Percentiles rank a stretch among this genome's conserved stretches.
Conservation (phyloP, 2,797 vertebrate genomes). For the Rhinatrema bivittatum region DNA sequence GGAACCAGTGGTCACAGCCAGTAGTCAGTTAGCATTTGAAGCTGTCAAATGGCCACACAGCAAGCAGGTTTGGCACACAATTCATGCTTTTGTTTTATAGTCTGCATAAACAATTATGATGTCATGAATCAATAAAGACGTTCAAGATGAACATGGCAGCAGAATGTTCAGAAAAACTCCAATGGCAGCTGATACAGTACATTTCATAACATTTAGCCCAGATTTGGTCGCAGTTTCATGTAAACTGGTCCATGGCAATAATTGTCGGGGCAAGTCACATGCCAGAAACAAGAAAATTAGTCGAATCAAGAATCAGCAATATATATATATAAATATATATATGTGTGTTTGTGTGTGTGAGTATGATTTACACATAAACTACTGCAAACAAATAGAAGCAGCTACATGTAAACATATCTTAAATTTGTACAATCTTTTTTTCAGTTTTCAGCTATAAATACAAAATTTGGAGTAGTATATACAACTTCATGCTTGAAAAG, state of each 20-base stretch:
- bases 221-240: slow-evolving; percentile 66
- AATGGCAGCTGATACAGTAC: slow-evolving; percentile 55
- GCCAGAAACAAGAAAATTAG: slow-evolving; percentile 45
- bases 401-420: slow-evolving; percentile 69
- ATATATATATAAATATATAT: slow-evolving; percentile 19
- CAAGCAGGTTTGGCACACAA: slow-evolving; percentile 61
- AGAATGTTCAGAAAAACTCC: slow-evolving; percentile 43
- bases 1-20: slow-evolving; percentile 21
- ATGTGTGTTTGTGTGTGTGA: slow-evolving; percentile 36
- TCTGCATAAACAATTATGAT: slow-evolving; percentile 52
- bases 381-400: slow-evolving; percentile 76
- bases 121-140: slow-evolving; percentile 39
- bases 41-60: slow-evolving; percentile 55
- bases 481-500: slow-evolving; percentile 93
- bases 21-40: slow-evolving; percentile 55
- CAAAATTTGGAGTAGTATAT: slow-evolving; percentile 85
- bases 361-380: slow-evolving; percentile 42
- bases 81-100: slow-evolving; percentile 79
- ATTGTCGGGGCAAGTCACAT: slow-evolving; percentile 60
- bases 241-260: slow-evolving; percentile 63
- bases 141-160: slow-evolving; percentile 54
- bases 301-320: slow-evolving; percentile 39
- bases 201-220: slow-evolving; percentile 45
- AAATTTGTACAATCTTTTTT: slow-evolving; percentile 59
- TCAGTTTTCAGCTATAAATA: slow-evolving; percentile 89